These are phyloP conservation scores for Phasia obesa DNA, from an alignment of 2,888 invertebrate genomes.

Conservation along the genomic window DNA sequence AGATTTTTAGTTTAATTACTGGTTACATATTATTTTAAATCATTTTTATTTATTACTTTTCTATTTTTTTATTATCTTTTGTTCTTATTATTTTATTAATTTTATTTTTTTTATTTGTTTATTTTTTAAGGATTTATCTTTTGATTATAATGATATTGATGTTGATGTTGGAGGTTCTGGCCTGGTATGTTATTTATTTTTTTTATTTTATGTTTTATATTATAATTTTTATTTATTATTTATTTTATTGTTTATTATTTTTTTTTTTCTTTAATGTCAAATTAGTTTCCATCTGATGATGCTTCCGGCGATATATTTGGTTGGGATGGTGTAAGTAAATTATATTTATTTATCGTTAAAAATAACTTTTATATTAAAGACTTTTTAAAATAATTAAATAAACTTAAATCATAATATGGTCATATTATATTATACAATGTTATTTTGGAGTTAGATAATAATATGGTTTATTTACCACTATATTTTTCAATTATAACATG, in stretches of 20 bases:
- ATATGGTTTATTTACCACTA: no score
- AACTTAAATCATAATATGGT: no score
- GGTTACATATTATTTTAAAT: no score
- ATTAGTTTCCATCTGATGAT: constrained; percentile 54
- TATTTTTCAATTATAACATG: no score
- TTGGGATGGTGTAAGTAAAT: constrained; percentile 64
- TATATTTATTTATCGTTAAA: not conserved
- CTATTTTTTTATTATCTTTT: not conserved
- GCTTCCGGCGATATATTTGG: constrained; percentile 58
- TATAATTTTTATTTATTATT: constrained; percentile 14
- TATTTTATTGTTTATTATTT: constrained; percentile 31
- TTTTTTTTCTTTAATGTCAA: constrained; percentile 37
- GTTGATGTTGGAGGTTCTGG: constrained; percentile 62
- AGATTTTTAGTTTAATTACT: no score
- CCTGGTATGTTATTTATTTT: constrained; percentile 64
- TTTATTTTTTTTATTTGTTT: constrained; percentile 15
- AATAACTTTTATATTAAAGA: no score
- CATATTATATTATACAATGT: no score
- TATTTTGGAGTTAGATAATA: no score
- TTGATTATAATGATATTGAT: constrained; percentile 65
- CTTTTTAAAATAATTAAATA: no score
- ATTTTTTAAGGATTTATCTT: constrained; percentile 65
- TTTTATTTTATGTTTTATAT: constrained; percentile 16
- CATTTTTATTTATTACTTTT: not conserved
- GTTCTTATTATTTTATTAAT: constrained; percentile 6